Base-by-base conservation (phyloP, 2,888 invertebrate species). In the Scaptomyza polygonia region DNA sequence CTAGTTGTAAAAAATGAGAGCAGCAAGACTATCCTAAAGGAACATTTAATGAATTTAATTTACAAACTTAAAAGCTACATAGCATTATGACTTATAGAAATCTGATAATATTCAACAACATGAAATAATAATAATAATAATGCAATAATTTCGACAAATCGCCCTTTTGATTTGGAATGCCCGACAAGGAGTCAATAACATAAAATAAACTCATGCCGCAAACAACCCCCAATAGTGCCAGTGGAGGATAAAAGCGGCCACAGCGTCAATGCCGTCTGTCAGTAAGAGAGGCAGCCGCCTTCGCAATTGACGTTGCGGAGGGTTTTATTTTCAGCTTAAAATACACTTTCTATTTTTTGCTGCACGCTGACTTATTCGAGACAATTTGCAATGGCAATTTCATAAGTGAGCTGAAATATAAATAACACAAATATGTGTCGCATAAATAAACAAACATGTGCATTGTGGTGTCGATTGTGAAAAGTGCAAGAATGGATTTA, bases 231-330 rank as follows among this genome's bases (percentile, higher is more conserved):
- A 21, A 18, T 27, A 1, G 44, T 32, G 9, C 9, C 39, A 57
- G 51, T 52, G 67, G 49, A 61, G 72, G 30, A 62, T 55, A 66
- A 36, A 57, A 55, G 49, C 63, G 40, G 30, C 48, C 34, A 16
- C 40, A 48, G 45, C 56, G 62, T 27, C 66, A 39, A 39, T 42
- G 54, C 29, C 36, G 53, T 30, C 39, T 32, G 42, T 36, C 57
- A 67, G 57, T 76, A 42, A 52, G 47, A 71, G 29, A 43, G 54
- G 54, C 57, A 61, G 36, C 5, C 56, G 59, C 76, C 59, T 18
- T 42, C 65, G 32, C 54, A 51, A 42, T 57, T 32, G 77, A 57
- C 66, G 72, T 66, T 48, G 70, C 55, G 36, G 27, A 51, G 67
- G 49, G 14, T 66, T 49, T 58, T 58, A 55, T 58, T 75, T 75